Percentiles rank a stretch among this genome's conserved stretches.
These are phyloP conservation scores for Galbula dea DNA, from an alignment of 2,113 vertebrate genomes.

Conservation along the genomic window DNA sequence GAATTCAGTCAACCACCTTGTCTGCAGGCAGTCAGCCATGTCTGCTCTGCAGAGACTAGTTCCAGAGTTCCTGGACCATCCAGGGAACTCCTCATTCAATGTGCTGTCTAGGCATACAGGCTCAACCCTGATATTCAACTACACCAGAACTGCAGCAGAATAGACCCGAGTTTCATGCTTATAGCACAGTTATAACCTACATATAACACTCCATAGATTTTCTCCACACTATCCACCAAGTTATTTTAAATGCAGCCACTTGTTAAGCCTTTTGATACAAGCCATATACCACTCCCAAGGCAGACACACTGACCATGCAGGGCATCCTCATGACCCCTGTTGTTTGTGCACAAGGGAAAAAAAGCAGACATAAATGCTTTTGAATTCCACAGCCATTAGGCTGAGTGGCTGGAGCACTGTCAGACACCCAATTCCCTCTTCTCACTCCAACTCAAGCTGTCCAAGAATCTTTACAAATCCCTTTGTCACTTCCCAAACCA, in stretches of 20 bases:
- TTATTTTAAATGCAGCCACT: not conserved
- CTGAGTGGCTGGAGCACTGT: not conserved
- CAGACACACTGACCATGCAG: not conserved
- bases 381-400: not conserved
- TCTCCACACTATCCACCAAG: not conserved
- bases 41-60: not conserved
- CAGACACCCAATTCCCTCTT: not conserved
- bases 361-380: not conserved
- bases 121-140: not conserved
- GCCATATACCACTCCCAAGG: not conserved
- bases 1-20: not conserved
- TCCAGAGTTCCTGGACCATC: not conserved
- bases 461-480: not conserved
- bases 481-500: not conserved
- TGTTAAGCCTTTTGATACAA: not conserved
- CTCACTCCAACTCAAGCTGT: not conserved
- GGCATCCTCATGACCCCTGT: not conserved
- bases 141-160: not conserved
- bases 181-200: not conserved
- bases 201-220: not conserved
- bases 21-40: not conserved
- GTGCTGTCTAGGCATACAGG: not conserved
- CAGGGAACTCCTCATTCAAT: not conserved
- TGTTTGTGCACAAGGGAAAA: not conserved
- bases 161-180: not conserved